Evolutionary conservation across 2,113 vertebrate species (phyloP).

Genomic region (Misgurnus anguillicaudatus): DNA sequence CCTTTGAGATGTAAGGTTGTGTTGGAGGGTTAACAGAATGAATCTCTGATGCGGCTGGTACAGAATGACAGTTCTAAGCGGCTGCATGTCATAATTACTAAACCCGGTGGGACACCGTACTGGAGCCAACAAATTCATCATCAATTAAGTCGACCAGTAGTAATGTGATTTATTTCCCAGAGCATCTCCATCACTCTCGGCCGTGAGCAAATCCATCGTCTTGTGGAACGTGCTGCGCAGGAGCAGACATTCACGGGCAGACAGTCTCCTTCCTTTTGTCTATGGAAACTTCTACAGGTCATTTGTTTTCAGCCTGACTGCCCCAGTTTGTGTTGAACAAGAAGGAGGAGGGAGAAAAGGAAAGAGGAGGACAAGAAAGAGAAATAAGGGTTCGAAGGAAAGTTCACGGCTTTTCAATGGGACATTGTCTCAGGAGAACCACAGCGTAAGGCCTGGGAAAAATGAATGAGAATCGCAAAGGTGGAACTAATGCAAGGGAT

Average conservation of each 20-base stretch:
- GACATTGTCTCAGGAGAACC: conserved; percentile 54
- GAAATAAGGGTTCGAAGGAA: conserved; percentile 49
- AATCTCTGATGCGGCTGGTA: conserved; percentile 22
- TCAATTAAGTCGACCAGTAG: conserved; percentile 52
- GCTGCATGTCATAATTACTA: conserved; percentile 64
- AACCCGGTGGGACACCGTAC: conserved; percentile 56
- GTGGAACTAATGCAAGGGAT: conserved; percentile 65
- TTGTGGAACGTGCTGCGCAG: conserved; percentile 13
- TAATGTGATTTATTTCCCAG: conserved; percentile 57
- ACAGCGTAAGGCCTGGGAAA: conserved; percentile 60
- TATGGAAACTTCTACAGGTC: conserved; percentile 54
- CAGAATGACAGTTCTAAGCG: conserved; percentile 57
- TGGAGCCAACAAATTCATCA: conserved; percentile 58
- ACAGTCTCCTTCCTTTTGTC: conserved; percentile 54
- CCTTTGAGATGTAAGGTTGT: background rate
- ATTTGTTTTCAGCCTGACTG: conserved; percentile 67
- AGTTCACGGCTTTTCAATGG: conserved; percentile 61
- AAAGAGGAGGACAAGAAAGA: conserved; percentile 36
- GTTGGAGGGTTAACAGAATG: conserved; percentile 19
- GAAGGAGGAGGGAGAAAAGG: conserved; percentile 48
- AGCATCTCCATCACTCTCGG: conserved; percentile 33
- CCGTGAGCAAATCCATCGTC: conserved; percentile 41
- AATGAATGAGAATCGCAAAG: conserved; percentile 69
- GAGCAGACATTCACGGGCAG: conserved; percentile 47
- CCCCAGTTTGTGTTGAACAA: conserved; percentile 61